Conservation (phyloP, 2,113 vertebrate species). For the Misgurnus mizolepis region DNA sequence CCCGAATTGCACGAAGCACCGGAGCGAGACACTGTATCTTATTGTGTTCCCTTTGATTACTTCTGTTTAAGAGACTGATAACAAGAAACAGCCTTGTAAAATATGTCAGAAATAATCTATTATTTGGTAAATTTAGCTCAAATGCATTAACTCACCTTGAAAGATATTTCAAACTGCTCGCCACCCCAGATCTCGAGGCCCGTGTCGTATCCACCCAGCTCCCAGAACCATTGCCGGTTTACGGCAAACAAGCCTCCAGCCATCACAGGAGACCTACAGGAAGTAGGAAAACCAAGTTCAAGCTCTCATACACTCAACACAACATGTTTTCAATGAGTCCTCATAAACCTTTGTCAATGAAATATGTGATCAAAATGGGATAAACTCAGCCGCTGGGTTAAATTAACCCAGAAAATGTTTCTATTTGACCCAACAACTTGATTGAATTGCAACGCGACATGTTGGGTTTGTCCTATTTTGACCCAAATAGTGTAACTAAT, state of each 20-base stretch:
- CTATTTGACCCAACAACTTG: too few relatives aligned
- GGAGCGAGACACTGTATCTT: conserved; percentile 4
- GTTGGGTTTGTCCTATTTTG: too few relatives aligned
- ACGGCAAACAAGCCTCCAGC: conserved; percentile 88
- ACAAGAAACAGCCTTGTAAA: background rate
- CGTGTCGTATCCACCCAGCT: conserved; percentile 80
- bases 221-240: conserved; percentile 87
- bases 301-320: conserved; percentile 25
- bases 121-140: background rate
- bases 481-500: too few relatives aligned
- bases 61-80: background rate
- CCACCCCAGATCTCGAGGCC: conserved; percentile 82
- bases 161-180: conserved; percentile 79
- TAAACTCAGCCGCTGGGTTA: too few relatives aligned
- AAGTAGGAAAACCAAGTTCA: conserved; percentile 37
- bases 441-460: too few relatives aligned
- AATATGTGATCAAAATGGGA: background rate
- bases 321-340: conserved; percentile 35
- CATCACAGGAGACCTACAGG: conserved; percentile 87
- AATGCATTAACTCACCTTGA: conserved; percentile 63
- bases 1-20: background rate
- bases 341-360: background rate
- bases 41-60: conserved; percentile 11
- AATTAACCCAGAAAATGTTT: too few relatives aligned
- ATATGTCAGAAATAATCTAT: background rate